Evolutionary conservation across 1,140 invertebrate species (phyloP).

Genomic region (Drosophila jambulina): DNA sequence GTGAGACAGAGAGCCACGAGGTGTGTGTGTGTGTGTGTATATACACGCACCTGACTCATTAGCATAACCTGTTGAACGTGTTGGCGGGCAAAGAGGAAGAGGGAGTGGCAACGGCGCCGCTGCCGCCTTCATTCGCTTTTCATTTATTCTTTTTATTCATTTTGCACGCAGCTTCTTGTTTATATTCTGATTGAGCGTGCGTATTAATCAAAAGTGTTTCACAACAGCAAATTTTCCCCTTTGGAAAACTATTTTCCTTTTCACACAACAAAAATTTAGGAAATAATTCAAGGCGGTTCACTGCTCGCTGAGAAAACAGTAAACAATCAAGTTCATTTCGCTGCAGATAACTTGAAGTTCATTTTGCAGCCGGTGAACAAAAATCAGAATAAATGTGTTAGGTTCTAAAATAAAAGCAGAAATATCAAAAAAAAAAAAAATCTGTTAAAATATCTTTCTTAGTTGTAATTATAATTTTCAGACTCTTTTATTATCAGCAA

Average conservation of each 20-base stretch:
- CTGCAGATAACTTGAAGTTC: not conserved
- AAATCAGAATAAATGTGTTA: not conserved
- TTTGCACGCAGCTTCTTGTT: constrained; percentile 52
- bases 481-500: not conserved
- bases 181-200: constrained; percentile 24
- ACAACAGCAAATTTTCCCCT: constrained; percentile 10
- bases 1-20: not conserved
- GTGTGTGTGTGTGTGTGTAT: not conserved
- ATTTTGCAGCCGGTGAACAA: not conserved
- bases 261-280: not conserved
- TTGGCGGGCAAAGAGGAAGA: constrained; percentile 34
- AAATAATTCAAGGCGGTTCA: constrained; percentile 6
- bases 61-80: constrained; percentile 73
- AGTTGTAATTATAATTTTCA: not conserved
- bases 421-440: not conserved
- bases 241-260: constrained; percentile 12
- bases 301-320: not conserved
- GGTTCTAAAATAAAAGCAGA: not conserved
- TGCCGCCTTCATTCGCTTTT: constrained; percentile 35
- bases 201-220: constrained; percentile 40
- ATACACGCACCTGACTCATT: constrained; percentile 66
- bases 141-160: constrained; percentile 38
- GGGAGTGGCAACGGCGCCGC: constrained; percentile 21
- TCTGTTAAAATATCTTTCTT: no score
- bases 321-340: constrained; percentile 10